phyloP scores from a whole-genome alignment of 2,888 invertebrate species.

The Himalopsyche kuldschensis region DNA sequence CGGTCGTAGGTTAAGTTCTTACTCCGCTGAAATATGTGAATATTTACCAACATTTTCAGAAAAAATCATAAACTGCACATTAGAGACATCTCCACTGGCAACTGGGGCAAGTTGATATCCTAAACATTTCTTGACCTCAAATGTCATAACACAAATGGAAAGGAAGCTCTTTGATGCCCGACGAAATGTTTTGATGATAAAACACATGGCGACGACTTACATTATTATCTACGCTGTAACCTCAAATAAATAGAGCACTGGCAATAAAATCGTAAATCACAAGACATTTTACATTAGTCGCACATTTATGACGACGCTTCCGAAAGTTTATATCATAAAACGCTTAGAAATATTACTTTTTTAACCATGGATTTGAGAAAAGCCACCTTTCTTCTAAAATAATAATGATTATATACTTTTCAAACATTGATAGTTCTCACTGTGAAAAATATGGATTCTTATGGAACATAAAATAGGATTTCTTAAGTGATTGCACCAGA shows the following conservation, averaged over 20 bases:
- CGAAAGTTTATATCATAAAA: background rate
- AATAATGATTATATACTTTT: no score
- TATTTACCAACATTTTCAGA: background rate
- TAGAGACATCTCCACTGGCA: background rate
- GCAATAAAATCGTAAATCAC: no score
- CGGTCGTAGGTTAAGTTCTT: background rate
- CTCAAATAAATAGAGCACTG: background rate
- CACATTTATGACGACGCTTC: background rate
- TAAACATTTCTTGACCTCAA: background rate
- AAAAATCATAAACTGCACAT: background rate
- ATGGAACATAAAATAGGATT: no score
- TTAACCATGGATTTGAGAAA: no score
- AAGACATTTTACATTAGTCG: no score
- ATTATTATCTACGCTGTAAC: background rate
- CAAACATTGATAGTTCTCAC: no score
- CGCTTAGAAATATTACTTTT: no score
- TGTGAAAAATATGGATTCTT: no score
- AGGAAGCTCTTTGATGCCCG: background rate
- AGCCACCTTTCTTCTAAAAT: no score
- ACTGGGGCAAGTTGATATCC: background rate
- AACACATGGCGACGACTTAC: background rate
- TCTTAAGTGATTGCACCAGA: no score
- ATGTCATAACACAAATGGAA: background rate
- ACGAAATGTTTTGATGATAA: background rate
- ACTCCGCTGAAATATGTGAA: background rate